Base-by-base conservation (phyloP, 2,888 invertebrate species). In the Tupiocoris notatus region DNA sequence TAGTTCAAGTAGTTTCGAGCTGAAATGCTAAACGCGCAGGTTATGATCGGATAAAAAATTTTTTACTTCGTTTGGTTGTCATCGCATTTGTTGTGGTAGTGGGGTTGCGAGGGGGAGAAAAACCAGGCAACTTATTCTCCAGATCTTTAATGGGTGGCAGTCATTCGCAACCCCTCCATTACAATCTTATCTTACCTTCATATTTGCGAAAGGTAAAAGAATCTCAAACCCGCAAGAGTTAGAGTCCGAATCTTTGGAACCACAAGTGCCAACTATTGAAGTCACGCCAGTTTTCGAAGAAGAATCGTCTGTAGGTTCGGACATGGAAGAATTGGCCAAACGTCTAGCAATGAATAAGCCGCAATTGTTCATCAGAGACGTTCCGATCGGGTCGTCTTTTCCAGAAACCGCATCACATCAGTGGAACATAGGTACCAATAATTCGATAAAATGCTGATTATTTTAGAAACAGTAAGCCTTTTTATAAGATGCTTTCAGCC, bases 391-490 rank as follows among this genome's bases (percentile, higher is more conserved):
- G 20, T n/a, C 17, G 20, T 21, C 21, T 20, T 73, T 73, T 18
- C 62, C 62, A 6, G 73, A 73, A 73, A 57, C 73, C 0, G 63
- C 25, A n/a, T n/a, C 20, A 7, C 16, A 73, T 62, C 62, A 73
- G 39, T 73, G 73, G 73, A 12, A 1, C 7, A 20, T 73, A 12
- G 54, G 39, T 39, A 39, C 6, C 39, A 7, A n/a, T n/a, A n/a
- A n/a, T n/a, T n/a, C n/a, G n/a, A n/a, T n/a, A n/a, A n/a, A n/a
- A n/a, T n/a, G n/a, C n/a, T n/a, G n/a, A n/a, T n/a, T n/a, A n/a
- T n/a, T n/a, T n/a, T n/a, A n/a, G n/a, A n/a, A n/a, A n/a, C n/a
- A n/a, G n/a, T n/a, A n/a, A n/a, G n/a, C n/a, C n/a, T n/a, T n/a
- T n/a, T n/a, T n/a, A n/a, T n/a, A n/a, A n/a, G n/a, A n/a, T n/a